Conservation (phyloP, 2,888 invertebrate species). For the Bibio marci region DNA sequence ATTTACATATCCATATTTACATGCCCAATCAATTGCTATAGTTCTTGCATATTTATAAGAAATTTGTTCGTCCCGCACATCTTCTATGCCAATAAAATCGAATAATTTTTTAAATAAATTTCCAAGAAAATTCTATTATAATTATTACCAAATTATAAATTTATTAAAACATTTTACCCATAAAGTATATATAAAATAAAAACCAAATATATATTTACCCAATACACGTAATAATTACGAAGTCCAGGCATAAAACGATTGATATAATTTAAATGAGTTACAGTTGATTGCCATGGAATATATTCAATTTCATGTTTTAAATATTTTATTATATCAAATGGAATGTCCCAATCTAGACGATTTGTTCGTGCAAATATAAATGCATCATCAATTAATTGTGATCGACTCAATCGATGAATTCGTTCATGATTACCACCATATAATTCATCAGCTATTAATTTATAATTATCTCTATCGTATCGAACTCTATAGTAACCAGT, state of each 20-base stretch:
- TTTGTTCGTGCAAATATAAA: constrained; percentile 39
- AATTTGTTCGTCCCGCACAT: neutral
- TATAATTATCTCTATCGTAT: constrained; percentile 52
- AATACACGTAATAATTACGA: too few species aligned
- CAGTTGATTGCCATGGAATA: neutral
- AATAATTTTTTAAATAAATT: neutral
- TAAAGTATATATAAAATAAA: too few species aligned
- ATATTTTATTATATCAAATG: constrained; percentile 32
- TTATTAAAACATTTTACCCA: too few species aligned
- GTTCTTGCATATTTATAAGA: neutral
- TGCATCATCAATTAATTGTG: constrained; percentile 53
- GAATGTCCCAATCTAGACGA: constrained; percentile 29
- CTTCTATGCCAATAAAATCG: neutral
- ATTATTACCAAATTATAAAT: too few species aligned
- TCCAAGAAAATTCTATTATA: neutral
- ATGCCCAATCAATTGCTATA: neutral
- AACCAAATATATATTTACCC: too few species aligned
- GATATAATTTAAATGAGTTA: too few species aligned
- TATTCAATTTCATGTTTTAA: constrained; percentile 36
- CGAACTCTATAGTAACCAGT: constrained; percentile 43
- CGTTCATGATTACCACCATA: constrained; percentile 15
- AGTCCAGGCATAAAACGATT: too few species aligned
- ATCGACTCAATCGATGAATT: constrained; percentile 45
- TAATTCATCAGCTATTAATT: constrained; percentile 35
- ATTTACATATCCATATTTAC: neutral